Evolutionary conservation across 2,888 invertebrate genomes (phyloP), one percentile per base, ranked within the genome.

Genomic region (Muscina levida): DNA sequence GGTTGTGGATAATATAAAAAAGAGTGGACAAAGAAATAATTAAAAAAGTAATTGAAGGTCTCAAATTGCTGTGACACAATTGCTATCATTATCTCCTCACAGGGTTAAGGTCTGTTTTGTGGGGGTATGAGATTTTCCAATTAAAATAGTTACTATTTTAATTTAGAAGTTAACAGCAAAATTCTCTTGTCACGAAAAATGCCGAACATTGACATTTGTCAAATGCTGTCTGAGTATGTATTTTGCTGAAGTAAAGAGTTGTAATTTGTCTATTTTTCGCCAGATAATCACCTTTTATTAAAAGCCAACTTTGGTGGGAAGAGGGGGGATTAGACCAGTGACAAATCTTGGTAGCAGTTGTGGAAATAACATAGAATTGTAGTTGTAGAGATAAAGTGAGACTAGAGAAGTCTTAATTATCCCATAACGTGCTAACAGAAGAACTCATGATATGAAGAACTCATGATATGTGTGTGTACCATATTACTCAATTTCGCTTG

Each of bases 221-320:
- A 37, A 66, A 65, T 56, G 31, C 56, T 44, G 76, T 76, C 76
- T 70, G 65, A 76, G 70, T 65, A 65, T 56, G 37, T 74, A 31
- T 53, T 22, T 53, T 42, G 22, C 22, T 2, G 8, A 10, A 39
- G 53, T 53, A 51, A 62, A 53, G 22, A 53, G 17, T 65, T 76
- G 46, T 71, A 17, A 44, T 65, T 65, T 70, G 53, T 53, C 42
- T 42, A 17, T 3, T 42, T 62, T 62, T 39, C 3, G 51, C 26
- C 15, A 68, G 67, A 57, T 81, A 81, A 81, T 77, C 81, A 81
- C 68, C 57, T 77, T 81, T 81, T 81, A 81, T 81, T 77, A 81
- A 81, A 81, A 77, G 31, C 66, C 46, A 24, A 81, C n/a, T n/a
- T n/a, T n/a, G n/a, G n/a, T n/a, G n/a, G n/a, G n/a, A n/a, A 66